Base-by-base conservation (phyloP, 1,140 invertebrate species). In the Brachionus rubens region DNA sequence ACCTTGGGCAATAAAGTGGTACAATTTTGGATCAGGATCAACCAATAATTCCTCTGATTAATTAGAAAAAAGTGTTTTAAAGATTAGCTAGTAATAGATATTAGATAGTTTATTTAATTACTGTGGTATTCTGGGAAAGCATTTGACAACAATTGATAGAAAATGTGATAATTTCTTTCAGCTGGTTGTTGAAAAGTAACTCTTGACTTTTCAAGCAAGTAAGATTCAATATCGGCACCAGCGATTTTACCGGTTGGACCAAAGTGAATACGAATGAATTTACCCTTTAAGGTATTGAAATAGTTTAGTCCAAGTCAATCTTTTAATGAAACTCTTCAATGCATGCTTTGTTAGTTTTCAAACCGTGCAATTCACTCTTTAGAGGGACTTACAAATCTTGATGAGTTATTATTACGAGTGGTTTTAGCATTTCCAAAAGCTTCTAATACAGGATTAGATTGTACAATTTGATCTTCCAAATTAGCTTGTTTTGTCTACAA, bases 221-320 rank as follows among this genome's bases (percentile, higher is more conserved):
- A 95, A 98, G 94, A 96, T 88, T 99, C 96, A 88, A 99, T 99
- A 88, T 99, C 96, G 88, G 95, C 96, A 90, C 96, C 96, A 86
- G 96, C 95, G 87, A 99, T 88, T 91, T 98, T 98, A 87, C 96
- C 96, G 88, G 91, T 91, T 77, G 93, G 92, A 82, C 95, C 95
- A 88, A 99, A 99, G 86, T 99, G 96, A 86, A 99, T 99, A 91
- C 96, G 93, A 89, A 99, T 99, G 90, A 99, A 99, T 92, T 99
- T 88, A 81, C 87, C 87, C 86, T 87, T n/a, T n/a, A n/a, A n/a
- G n/a, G n/a, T n/a, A n/a, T n/a, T n/a, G n/a, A n/a, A n/a, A n/a
- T n/a, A n/a, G n/a, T n/a, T n/a, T n/a, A n/a, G n/a, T n/a, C n/a
- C n/a, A n/a, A n/a, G n/a, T n/a, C n/a, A n/a, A n/a, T n/a, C n/a